A percentile compares a stretch with the other conserved stretches of the same genome.
Conservation (phyloP, 2,797 vertebrate species). For the Lagodon rhomboides region DNA sequence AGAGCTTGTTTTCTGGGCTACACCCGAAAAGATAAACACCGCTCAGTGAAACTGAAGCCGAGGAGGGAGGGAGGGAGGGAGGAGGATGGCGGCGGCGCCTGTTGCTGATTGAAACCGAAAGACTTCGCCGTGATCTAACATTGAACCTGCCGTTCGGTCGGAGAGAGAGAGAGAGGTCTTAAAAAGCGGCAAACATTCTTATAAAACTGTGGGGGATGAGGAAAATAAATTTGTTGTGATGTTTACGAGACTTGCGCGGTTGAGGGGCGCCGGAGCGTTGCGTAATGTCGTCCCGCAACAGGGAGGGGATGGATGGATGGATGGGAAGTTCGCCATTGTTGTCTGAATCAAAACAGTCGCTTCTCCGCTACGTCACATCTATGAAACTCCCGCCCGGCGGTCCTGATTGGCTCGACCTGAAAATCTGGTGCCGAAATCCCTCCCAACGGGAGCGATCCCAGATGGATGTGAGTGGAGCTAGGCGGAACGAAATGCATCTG, state of each 20-base stretch:
- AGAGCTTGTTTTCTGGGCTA: slow-evolving; percentile 64
- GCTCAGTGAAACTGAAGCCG: slow-evolving; percentile 12
- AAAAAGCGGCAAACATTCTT: slow-evolving; percentile 65
- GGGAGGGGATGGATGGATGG: too few species aligned
- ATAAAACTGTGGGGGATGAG: slow-evolving; percentile 65
- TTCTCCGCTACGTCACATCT: too few species aligned
- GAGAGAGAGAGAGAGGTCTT: slow-evolving; percentile 58
- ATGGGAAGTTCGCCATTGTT: too few species aligned
- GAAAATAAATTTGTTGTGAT: slow-evolving; percentile 79
- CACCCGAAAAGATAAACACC: slow-evolving; percentile 55
- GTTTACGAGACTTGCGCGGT: slow-evolving; percentile 71
- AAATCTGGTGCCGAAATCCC: too few species aligned
- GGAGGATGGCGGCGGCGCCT: slow-evolving; percentile 10
- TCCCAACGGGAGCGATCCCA: too few species aligned
- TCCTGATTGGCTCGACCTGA: too few species aligned
- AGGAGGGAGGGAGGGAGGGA: background rate
- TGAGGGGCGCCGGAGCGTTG: slow-evolving; percentile 71
- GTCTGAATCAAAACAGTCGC: too few species aligned
- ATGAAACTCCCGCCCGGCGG: too few species aligned
- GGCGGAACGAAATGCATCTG: too few species aligned
- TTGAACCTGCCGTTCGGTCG: slow-evolving; percentile 17
- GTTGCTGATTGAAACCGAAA: slow-evolving; percentile 33
- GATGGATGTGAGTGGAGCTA: too few species aligned
- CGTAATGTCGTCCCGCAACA: slow-evolving; percentile 61
- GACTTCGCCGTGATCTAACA: slow-evolving; percentile 34